A percentile compares a stretch with the other conserved stretches of the same genome.
Evolutionary conservation across 2,797 vertebrate species (phyloP).

Genomic region (Dermochelys coriacea): DNA sequence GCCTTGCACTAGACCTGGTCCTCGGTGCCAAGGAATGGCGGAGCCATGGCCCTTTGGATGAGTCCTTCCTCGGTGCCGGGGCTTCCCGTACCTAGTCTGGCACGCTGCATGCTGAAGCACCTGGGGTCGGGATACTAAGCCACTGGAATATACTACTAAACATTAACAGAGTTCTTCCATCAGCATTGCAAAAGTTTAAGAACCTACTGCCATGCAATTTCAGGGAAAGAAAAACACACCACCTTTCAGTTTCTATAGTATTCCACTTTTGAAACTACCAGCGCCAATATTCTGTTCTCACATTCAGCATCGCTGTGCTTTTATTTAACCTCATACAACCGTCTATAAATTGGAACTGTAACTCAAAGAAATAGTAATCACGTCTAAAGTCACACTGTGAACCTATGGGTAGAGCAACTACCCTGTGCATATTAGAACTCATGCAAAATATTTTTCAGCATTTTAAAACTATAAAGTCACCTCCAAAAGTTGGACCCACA

Average conservation of each 20-base stretch:
- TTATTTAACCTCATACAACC: constrained; percentile 4
- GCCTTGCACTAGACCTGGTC: too few species aligned
- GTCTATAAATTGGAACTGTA: not conserved
- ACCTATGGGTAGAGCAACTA: too few species aligned
- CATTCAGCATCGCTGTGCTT: not conserved
- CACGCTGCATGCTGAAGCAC: too few species aligned
- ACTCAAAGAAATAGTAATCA: not conserved
- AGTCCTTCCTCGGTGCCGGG: too few species aligned
- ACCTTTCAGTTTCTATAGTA: not conserved
- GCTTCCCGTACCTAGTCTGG: too few species aligned
- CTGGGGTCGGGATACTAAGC: not conserved
- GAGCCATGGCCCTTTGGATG: too few species aligned
- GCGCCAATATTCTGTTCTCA: not conserved
- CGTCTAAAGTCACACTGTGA: too few species aligned
- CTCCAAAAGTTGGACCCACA: not conserved
- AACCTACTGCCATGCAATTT: not conserved
- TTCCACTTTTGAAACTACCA: not conserved
- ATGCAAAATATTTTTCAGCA: not conserved
- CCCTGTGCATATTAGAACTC: too few species aligned
- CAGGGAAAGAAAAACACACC: not conserved
- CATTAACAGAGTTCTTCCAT: not conserved
- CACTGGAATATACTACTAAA: not conserved
- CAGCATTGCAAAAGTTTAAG: not conserved
- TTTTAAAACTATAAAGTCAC: not conserved
- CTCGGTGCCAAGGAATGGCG: too few species aligned